phyloP scores from a whole-genome alignment of 2,888 invertebrate species.

The Acanthococcus lagerstroemiae region DNA sequence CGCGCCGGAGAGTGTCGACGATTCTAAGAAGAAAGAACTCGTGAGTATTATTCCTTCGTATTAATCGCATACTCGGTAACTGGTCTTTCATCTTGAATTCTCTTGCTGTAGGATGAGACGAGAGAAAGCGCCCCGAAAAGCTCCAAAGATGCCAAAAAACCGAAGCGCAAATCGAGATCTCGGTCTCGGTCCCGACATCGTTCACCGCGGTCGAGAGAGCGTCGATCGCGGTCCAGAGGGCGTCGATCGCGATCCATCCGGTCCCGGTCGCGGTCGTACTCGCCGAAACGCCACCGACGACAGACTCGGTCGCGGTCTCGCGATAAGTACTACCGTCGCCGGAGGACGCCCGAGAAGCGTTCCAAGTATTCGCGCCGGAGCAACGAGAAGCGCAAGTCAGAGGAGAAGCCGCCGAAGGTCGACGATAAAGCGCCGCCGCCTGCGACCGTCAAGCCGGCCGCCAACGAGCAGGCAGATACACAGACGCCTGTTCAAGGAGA shows the following conservation, averaged over 20 bases:
- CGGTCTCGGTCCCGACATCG: too few relatives aligned
- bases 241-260: background rate
- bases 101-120: background rate
- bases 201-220: too few relatives aligned
- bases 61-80: too few relatives aligned
- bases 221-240: constrained; percentile 2
- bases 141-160: background rate
- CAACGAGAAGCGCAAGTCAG: background rate
- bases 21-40: background rate
- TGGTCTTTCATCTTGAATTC: too few relatives aligned
- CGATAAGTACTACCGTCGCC: background rate
- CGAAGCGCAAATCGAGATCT: background rate
- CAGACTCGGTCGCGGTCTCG: background rate
- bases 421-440: background rate
- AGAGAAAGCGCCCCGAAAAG: background rate
- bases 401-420: too few relatives aligned
- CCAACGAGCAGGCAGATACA: background rate
- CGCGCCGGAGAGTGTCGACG: background rate
- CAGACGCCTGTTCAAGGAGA: background rate
- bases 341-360: background rate
- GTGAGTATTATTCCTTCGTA: background rate
- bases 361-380: background rate
- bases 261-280: constrained; percentile 10
- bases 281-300: background rate
- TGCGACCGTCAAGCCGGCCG: background rate